phyloP scores from a whole-genome alignment of 2,113 vertebrate species.

The Bubo scandiacus region DNA sequence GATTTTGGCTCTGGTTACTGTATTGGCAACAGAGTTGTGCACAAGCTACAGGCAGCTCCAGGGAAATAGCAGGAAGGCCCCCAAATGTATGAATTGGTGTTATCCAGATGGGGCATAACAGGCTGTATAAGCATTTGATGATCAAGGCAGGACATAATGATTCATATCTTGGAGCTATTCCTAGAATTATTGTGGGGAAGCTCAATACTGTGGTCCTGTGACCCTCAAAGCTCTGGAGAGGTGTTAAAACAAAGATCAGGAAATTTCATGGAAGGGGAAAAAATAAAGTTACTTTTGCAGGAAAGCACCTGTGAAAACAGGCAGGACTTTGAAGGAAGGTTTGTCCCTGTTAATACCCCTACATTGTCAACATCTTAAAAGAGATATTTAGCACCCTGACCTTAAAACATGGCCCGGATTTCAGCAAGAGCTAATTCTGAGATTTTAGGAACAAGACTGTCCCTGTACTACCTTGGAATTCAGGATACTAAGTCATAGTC shows the following conservation, averaged over 20 bases:
- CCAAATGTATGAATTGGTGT: background rate
- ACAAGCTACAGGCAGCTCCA: background rate
- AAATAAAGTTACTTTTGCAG: background rate
- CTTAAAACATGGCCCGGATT: background rate
- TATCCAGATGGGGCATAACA: background rate
- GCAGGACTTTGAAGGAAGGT: background rate
- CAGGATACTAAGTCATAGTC: background rate
- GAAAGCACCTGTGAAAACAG: conserved; percentile 39
- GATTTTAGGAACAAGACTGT: background rate
- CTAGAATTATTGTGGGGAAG: conserved; percentile 18
- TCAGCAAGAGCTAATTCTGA: background rate
- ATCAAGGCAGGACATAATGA: conserved; percentile 43
- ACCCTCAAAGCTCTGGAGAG: background rate
- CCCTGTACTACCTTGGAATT: background rate
- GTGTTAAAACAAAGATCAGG: background rate
- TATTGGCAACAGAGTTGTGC: background rate
- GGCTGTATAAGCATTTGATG: conserved; percentile 8
- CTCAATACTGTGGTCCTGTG: background rate
- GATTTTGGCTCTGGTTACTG: background rate
- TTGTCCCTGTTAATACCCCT: background rate
- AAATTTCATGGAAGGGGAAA: background rate
- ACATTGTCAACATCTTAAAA: conserved; percentile 8
- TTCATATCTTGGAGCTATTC: conserved; percentile 44
- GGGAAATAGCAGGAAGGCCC: conserved; percentile 33
- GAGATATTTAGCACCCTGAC: background rate